A percentile compares a stretch with the other conserved stretches of the same genome.
These are phyloP conservation scores for Chouioia cunea DNA, from an alignment of 2,888 invertebrate genomes.

Conservation along the genomic window DNA sequence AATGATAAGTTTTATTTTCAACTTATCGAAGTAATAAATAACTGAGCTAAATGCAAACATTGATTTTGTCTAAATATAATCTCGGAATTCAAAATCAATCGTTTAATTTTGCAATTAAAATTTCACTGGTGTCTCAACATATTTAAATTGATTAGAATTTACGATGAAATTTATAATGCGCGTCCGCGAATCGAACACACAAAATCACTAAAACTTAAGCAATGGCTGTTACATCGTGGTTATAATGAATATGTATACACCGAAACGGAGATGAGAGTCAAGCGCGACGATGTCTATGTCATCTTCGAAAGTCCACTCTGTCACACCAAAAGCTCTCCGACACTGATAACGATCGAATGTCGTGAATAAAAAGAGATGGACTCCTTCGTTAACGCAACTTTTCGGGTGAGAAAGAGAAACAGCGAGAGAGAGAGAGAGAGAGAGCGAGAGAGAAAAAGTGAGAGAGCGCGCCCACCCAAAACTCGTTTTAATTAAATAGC, in stretches of 20 bases:
- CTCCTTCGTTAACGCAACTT: slow-evolving; percentile 44
- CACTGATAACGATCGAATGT: slow-evolving; percentile 45
- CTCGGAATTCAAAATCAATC: too few relatives aligned
- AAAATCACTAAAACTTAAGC: slow-evolving; percentile 30
- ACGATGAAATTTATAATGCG: slow-evolving; percentile 33
- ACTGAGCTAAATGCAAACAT: too few relatives aligned
- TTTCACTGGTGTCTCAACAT: slow-evolving; percentile 11
- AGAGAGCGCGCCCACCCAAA: slow-evolving; percentile 42
- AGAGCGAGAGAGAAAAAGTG: too few relatives aligned
- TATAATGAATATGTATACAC: slow-evolving; percentile 45
- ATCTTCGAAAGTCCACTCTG: slow-evolving; percentile 46
- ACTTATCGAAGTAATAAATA: too few relatives aligned
- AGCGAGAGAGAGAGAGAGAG: neutral
- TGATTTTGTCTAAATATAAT: too few relatives aligned
- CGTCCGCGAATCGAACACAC: slow-evolving; percentile 28
- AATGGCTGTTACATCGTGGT: slow-evolving; percentile 28
- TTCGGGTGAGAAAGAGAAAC: neutral
- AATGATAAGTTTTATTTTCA: too few relatives aligned
- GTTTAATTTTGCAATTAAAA: too few relatives aligned
- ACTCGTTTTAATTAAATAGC: slow-evolving; percentile 49
- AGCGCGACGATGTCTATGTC: slow-evolving; percentile 40
- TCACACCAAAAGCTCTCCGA: slow-evolving; percentile 41
- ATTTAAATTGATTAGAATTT: slow-evolving; percentile 42
- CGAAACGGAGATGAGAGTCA: neutral
- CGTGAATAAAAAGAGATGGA: slow-evolving; percentile 34